Evolutionary conservation across 2,888 invertebrate genomes (phyloP), one percentile per base, ranked within the genome.

Genomic region (Temnothorax rugatulus): DNA sequence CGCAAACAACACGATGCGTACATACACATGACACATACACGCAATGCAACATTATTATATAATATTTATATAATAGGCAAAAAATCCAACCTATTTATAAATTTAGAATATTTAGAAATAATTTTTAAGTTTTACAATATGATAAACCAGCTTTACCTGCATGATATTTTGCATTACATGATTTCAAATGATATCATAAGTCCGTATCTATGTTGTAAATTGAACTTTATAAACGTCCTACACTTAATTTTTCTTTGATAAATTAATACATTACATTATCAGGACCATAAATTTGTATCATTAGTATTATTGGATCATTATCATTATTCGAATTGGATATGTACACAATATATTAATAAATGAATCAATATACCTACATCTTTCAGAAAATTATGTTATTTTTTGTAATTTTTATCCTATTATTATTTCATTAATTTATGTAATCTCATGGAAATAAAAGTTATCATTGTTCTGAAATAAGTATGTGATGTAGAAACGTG

Each of bases 81-180:
- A 38, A 69, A 13, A 50, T 50, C 4, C 18, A 29, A 25, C 1
- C 1, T 13, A 44, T 47, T 61, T 81, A 38, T 59, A 71, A 50
- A 69, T 59, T 54, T 59, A 59, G 29, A 38, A 69, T 69, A 81
- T 81, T 21, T 44, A 68, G 11, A 68, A 81, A 59, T 57, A 59
- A 21, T n/a, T 79, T n/a, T 44, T 21, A 69, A 34, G 2, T 61
- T 79, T 71, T 71, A 13, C 69, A 59, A 69, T 69, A 25, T 4
- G 2, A 68, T 21, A 34, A 34, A 47, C 0, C 25, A 69, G 11
- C 34, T 41, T 79, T 79, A 69, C 4, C 18, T 50, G 21, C 21
- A 29, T 68, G 44, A 79, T 79, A 18, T 79, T 79, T 69, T 38
- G 18, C 47, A 41, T 44, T 47, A 52, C 5, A n/a, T 4, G 7